Evolutionary conservation across 1,140 invertebrate genomes (phyloP).

Genomic region (Ptiloglossa arizonensis): DNA sequence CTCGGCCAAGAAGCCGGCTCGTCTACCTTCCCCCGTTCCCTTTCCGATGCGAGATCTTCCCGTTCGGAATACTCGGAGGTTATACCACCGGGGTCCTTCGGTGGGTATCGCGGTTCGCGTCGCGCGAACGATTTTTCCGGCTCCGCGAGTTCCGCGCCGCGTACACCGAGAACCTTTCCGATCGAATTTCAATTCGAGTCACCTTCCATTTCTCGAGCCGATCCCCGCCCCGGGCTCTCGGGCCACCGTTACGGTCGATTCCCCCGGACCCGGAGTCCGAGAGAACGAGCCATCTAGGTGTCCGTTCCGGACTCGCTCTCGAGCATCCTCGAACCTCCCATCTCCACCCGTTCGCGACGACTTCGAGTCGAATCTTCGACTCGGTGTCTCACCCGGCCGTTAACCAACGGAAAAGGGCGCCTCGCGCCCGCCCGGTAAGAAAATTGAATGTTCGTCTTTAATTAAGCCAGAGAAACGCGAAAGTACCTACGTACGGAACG

Average conservation of each 20-base stretch:
- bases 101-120: slow-evolving; percentile 43
- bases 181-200: slow-evolving; percentile 43
- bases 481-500: background rate
- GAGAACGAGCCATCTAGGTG: background rate
- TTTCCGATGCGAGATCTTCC: slow-evolving; percentile 35
- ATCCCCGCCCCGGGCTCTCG: background rate
- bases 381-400: background rate
- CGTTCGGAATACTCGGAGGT: slow-evolving; percentile 39
- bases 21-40: slow-evolving; percentile 6
- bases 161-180: slow-evolving; percentile 27
- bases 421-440: slow-evolving; percentile 27
- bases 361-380: slow-evolving; percentile 2
- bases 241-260: background rate
- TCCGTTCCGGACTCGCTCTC: background rate
- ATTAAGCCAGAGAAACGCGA: slow-evolving; percentile 61
- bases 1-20: slow-evolving; percentile 57
- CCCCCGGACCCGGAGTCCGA: background rate
- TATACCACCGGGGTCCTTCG: no score
- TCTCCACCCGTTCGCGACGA: background rate
- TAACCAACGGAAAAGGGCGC: slow-evolving; percentile 33
- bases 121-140: slow-evolving; percentile 55
- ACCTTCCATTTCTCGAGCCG: background rate
- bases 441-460: slow-evolving; percentile 73
- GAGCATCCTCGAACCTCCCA: background rate
- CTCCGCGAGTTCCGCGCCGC: slow-evolving; percentile 2